Evolutionary conservation across 2,113 vertebrate species (phyloP).

Genomic region (Sorex araneus): DNA sequence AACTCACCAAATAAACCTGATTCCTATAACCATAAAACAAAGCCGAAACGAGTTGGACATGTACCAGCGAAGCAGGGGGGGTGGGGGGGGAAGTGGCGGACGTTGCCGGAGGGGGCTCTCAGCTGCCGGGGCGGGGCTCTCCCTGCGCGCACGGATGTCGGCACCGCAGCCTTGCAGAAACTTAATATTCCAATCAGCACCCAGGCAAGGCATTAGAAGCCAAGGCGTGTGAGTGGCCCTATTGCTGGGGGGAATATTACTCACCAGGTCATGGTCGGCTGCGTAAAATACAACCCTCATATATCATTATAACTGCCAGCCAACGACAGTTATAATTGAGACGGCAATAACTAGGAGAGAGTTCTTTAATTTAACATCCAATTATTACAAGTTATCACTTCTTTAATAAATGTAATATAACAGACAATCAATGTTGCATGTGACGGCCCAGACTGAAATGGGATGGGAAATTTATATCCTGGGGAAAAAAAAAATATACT

Average conservation of each 20-base stretch:
- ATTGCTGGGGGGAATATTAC: constrained; percentile 95
- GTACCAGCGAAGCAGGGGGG: constrained; percentile 84
- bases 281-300: constrained; percentile 99
- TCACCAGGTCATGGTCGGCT: constrained; percentile 97
- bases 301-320: constrained; percentile 99
- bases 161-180: constrained; percentile 86
- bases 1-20: constrained; percentile 92
- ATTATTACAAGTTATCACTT: constrained; percentile 99
- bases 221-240: constrained; percentile 93
- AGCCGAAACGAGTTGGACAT: constrained; percentile 90
- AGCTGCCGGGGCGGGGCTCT: constrained; percentile 82
- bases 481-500: constrained; percentile 86
- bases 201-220: constrained; percentile 91
- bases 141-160: constrained; percentile 88
- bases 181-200: constrained; percentile 96
- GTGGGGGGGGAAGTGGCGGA: constrained; percentile 72
- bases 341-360: constrained; percentile 98
- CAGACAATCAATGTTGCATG: constrained; percentile 99
- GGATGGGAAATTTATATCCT: constrained; percentile 93
- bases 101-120: constrained; percentile 88
- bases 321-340: constrained; percentile 99
- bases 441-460: constrained; percentile 93
- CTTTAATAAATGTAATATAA: constrained; percentile 99
- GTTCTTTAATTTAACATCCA: constrained; percentile 99
- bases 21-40: constrained; percentile 93